Evolutionary conservation across 2,797 vertebrate species (phyloP), one percentile per base, ranked within the genome.

Genomic region (Simalia tracyae): DNA sequence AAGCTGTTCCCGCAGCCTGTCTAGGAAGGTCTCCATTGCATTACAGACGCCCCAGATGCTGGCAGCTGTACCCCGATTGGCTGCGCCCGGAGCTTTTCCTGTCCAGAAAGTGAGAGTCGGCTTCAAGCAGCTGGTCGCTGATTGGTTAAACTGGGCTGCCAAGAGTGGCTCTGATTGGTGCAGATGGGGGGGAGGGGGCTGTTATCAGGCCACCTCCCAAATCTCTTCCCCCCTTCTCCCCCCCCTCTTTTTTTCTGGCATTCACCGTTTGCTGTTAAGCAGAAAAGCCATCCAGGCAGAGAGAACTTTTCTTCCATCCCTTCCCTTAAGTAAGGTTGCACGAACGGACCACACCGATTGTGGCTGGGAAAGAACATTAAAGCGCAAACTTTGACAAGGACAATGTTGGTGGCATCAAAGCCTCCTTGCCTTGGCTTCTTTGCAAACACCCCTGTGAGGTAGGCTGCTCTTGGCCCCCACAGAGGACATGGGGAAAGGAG

Each of bases 141-240:
- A 95, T 96, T 96, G 96, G 95, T 50, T 57, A 15, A 7, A 10
- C 4, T 11, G 93, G 85, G 2, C 56, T 36, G 86, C 54, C 72
- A 0, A 57, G 81, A 4, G 57, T 3, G 28, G 26, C 88, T 26
- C 68, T 72, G 86, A 89, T 14, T 86, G 92, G 92, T 46, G 90
- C 91, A 84, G 93, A 91, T 86, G 87, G 87, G 87, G 26, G 46
- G 86, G 89, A 14, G 66, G 89, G 46, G 10, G 89, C 0, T n/a
- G 54, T 28, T 2, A 50, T 10, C 31, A 60, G 56, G 68, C 54
- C 81, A 2, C 31, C 81, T 8, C 61, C 56, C 28, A 3, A 11
- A 42, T 0, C 31, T 9, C n/a, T 17, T 22, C 10, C 17, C 42
- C 24, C 8, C 24, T 15, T 10, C 50, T 7, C 22, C 19, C 9